Evolutionary conservation across 2,888 invertebrate species (phyloP), one percentile per base, ranked within the genome.

Genomic region (Hetaerina titia): DNA sequence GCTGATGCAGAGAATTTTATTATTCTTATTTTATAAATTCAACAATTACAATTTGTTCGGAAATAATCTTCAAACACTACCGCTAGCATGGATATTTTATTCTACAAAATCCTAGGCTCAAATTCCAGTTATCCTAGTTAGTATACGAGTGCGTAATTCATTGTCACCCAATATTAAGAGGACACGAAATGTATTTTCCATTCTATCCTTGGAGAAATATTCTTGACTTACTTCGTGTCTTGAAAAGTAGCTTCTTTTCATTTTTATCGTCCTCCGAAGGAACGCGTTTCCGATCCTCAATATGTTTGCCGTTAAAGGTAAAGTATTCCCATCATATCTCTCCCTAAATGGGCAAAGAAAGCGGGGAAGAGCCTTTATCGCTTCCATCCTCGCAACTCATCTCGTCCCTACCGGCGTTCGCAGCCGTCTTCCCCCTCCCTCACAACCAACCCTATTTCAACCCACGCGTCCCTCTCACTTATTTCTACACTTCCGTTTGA

Each of bases 261-360:
- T 31, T 81, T 81, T 81, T 81, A 81, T 81, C 81, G 31, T 81
- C 31, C 8, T 25, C 31, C n/a, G 69, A 69, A 11, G 11, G 81
- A 81, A 81, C 81, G 81, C 81, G 22, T 31, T 31, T 81, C 81
- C 81, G 81, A 81, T 81, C 31, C 81, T 81, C 81, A 81, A 81
- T 81, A 81, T 81, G 81, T 81, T 81, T 81, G 81, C 81, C 81
- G 31, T 81, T 81, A 81, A 25, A 25, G 81, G 15, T 81, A 81
- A 81, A 81, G 81, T 81, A 81, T 81, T 81, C 81, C 25, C 25
- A 15, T 81, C 81, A 81, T 81, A 81, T 81, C 81, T 81, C 81
- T 81, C 81, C 31, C 11, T 31, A 31, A 81, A 81, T 9, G 81
- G 25, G 81, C 81, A 22, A 31, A 31, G 81, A 19, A 13, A 19